Evolutionary conservation across 1,140 invertebrate genomes (phyloP), one percentile per base, ranked within the genome.

Genomic region (Anthonomus grandis): DNA sequence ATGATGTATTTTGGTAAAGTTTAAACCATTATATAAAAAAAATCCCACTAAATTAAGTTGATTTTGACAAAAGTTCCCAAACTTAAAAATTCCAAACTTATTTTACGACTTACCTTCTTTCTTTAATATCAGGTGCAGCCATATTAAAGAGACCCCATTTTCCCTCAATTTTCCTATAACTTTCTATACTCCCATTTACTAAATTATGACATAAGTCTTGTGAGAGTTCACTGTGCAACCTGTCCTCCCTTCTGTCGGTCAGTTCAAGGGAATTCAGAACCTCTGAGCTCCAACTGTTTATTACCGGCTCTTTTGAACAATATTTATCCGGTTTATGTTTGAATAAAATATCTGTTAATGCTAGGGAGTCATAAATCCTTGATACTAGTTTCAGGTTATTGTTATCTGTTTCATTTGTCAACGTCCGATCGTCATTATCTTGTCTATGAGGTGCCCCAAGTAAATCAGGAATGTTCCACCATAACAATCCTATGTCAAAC

Each of bases 381-480:
- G 24, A 25, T 1, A 62, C 12, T 10, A 31, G 36, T 13, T 49
- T 37, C 19, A 69, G 25, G 27, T 60, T 60, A 10, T 1, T 34
- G 55, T 48, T 60, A 13, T 58, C n/a, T n/a, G 39, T 41, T 22
- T 41, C 0, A 10, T 1, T 13, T 46, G 13, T 54, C 4, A 6
- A 48, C 8, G n/a, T 1, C 31, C n/a, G 12, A 8, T 27, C 3
- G 9, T 15, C 4, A 39, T 36, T 5, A 24, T 51, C 13, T n/a
- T 55, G 4, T n/a, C 9, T 13, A 8, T 48, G 45, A 50, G n/a
- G 56, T 19, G 23, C 36, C 45, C 59, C 52, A 9, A 70, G 51
- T 39, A 70, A 54, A 18, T 50, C 57, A 0, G 67, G 58, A 10
- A 69, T 44, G 58, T 71, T 73, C 71, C 71, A 72, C 70, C 70